Evolutionary conservation across 2,888 invertebrate genomes (phyloP), one percentile per base, ranked within the genome.

Genomic region (Agrochola litura): DNA sequence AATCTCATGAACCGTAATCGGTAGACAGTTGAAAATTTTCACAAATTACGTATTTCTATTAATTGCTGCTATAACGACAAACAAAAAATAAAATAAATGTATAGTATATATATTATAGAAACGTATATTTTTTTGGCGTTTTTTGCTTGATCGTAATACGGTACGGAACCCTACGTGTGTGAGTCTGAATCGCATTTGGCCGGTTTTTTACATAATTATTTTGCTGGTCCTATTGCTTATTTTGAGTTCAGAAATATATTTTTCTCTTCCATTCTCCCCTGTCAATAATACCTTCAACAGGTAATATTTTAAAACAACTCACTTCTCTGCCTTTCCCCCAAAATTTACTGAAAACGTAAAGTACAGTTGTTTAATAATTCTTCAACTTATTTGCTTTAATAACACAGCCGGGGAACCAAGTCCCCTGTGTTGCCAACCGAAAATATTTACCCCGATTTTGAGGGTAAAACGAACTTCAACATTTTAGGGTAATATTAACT

Each of bases 381-480:
- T 72, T 72, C 77, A 80, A 71, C 54, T 76, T 87, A 85, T 88
- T 88, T 85, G 79, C 83, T 88, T 73, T 79, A 83, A 85, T 85
- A 88, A 88, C 80, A 85, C 54, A 69, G 78, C 52, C 70, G 79
- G 61, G n/a, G 72, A 72, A 63, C 76, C 73, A 49, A 70, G 82
- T 77, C 73, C 60, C 58, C 74, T 46, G 72, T 84, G 79, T 65
- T 85, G 64, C 89, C 77, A 85, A 64, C 66, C 63, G 76, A 81
- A 76, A 88, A 88, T 85, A 88, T 88, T 88, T 88, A 88, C 87
- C 87, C 86, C 72, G 41, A 69, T 77, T 82, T 54, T 1, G 61
- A 76, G 82, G 79, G 71, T 66, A 71, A 85, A 73, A 58, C 30
- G 73, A 77, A 84, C 63, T 83, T 74, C 56, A 56, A 72, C 67